Evolutionary conservation across 2,888 invertebrate genomes (phyloP).

Genomic region (Furcula furcula): DNA sequence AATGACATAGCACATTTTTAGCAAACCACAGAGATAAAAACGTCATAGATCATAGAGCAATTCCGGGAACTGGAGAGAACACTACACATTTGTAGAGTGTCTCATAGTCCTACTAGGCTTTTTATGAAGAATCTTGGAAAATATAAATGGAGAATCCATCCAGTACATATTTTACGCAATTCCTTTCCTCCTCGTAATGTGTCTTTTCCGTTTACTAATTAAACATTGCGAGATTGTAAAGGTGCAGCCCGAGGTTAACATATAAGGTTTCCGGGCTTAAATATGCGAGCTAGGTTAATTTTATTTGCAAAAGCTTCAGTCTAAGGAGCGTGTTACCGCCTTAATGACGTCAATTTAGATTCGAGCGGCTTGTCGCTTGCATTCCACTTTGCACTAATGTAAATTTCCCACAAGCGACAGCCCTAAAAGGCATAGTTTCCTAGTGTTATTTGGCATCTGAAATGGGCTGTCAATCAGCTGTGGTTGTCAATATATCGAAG

Average conservation of each 20-base stretch:
- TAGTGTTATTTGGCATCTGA: conserved; percentile 54
- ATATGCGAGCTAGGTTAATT: conserved; percentile 12
- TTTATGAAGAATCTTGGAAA: no score
- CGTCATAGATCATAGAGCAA: no score
- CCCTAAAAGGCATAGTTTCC: conserved; percentile 50
- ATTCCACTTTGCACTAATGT: conserved; percentile 47
- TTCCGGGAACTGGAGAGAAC: no score
- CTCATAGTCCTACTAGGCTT: no score
- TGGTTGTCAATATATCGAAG: conserved; percentile 39
- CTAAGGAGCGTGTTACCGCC: conserved; percentile 41
- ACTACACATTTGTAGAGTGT: no score
- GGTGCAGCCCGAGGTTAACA: conserved; percentile 6
- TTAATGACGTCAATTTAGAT: conserved; percentile 69
- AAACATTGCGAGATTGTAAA: not conserved
- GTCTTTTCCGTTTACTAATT: not conserved
- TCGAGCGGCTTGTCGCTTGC: conserved; percentile 50
- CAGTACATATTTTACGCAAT: no score
- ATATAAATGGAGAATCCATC: no score
- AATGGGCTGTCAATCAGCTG: conserved; percentile 56
- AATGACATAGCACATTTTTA: no score
- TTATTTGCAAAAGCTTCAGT: conserved; percentile 39
- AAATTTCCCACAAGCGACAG: conserved; percentile 52
- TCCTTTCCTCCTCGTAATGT: not conserved
- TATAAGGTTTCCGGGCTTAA: conserved; percentile 15
- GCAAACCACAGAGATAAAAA: no score